Percentiles rank a stretch among this genome's conserved stretches.
phyloP scores from a whole-genome alignment of 2,888 invertebrate species.

The Amphipyra berbera region DNA sequence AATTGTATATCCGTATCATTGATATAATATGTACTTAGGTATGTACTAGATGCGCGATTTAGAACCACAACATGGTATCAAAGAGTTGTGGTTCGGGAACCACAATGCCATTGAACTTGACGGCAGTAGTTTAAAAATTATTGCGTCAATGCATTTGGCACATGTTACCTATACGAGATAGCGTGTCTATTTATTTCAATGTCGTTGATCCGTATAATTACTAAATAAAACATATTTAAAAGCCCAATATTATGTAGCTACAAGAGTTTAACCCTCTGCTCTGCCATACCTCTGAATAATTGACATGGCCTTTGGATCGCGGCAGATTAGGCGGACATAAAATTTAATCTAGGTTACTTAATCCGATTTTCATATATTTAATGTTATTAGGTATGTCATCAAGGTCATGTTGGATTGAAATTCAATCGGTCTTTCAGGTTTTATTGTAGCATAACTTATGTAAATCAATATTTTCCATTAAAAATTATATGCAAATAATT shows the following conservation, averaged over 20 bases:
- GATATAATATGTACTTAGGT: no score
- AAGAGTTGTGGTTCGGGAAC: no score
- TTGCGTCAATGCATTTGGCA: no score
- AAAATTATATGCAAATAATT: neutral
- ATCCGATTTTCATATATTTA: slow-evolving; percentile 31
- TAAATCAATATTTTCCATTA: slow-evolving; percentile 18
- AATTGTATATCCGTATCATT: no score
- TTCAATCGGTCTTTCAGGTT: slow-evolving; percentile 13
- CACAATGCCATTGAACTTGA: no score
- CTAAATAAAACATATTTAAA: no score
- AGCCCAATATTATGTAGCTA: neutral
- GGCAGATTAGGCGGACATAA: slow-evolving; percentile 18
- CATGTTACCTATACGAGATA: no score
- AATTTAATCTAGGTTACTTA: slow-evolving; percentile 26
- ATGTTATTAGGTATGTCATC: slow-evolving; percentile 16
- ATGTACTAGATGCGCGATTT: no score
- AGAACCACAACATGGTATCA: no score
- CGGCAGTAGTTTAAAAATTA: no score
- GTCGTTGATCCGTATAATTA: no score
- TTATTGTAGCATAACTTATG: neutral
- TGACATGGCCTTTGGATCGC: slow-evolving; percentile 23
- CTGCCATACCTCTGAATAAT: slow-evolving; percentile 42
- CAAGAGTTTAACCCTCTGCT: slow-evolving; percentile 27
- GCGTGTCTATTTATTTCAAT: no score
- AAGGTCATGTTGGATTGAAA: slow-evolving; percentile 11